A percentile compares a stretch with the other conserved stretches of the same genome.
phyloP scores from a whole-genome alignment of 2,797 vertebrate genomes.

The Neomorphus geoffroyi region DNA sequence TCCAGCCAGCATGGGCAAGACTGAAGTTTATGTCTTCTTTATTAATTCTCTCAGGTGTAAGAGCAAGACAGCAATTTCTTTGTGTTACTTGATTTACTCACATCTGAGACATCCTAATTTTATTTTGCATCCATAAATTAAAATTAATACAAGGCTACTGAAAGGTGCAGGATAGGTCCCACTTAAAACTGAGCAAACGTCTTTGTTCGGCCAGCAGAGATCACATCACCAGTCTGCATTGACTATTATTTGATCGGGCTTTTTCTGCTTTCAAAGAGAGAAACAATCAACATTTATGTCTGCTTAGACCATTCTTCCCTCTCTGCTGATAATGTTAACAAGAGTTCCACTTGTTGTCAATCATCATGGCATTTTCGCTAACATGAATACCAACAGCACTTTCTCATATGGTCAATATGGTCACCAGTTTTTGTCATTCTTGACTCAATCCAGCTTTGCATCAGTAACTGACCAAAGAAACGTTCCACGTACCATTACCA shows the following conservation, averaged over 20 bases:
- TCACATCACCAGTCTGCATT: not conserved
- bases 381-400: conserved; percentile 45
- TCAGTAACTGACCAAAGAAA: conserved; percentile 15
- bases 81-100: not conserved
- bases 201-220: not conserved
- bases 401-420: conserved; percentile 28
- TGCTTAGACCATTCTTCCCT: conserved; percentile 27
- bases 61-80: not conserved
- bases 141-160: not conserved
- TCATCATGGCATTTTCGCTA: conserved; percentile 14
- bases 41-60: not conserved
- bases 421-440: conserved; percentile 49
- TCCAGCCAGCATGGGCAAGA: not conserved
- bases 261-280: conserved; percentile 26
- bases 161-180: not conserved
- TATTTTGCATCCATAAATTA: not conserved
- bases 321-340: conserved; percentile 51
- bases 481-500: conserved; percentile 4
- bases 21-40: not conserved
- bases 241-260: not conserved
- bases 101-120: not conserved
- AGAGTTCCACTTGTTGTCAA: conserved; percentile 67
- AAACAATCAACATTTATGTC: conserved; percentile 23
- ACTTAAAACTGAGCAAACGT: not conserved
- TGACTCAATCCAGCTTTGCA: not conserved